Conservation (phyloP, 2,113 vertebrate species). For the Mastomys coucha region DNA sequence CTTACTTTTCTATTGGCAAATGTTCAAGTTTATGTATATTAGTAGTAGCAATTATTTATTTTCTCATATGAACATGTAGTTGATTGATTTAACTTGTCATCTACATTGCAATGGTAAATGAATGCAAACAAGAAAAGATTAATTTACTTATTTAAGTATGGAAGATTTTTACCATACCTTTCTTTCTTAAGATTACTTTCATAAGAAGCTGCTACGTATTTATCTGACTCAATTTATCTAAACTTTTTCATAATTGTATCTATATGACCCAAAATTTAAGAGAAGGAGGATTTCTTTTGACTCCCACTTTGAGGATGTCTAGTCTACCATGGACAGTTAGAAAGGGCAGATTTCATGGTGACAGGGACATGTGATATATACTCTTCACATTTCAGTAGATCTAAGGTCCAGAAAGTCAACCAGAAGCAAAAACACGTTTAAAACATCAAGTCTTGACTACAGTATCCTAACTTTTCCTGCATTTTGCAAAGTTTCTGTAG, state of each 20-base stretch:
- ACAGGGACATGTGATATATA: neutral
- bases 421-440: neutral
- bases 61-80: neutral
- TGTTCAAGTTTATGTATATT: neutral
- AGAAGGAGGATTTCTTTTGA: neutral
- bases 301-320: neutral
- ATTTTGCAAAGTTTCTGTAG: neutral
- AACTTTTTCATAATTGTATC: neutral
- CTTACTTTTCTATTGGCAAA: neutral
- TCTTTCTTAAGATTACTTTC: neutral
- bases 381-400: neutral
- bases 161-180: fast-evolving
- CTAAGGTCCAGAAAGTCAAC: neutral
- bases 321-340: neutral
- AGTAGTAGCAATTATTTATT: neutral
- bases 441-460: neutral
- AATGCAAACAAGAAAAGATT: neutral
- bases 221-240: neutral
- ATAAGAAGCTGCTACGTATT: neutral
- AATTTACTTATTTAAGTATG: neutral
- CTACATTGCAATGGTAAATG: no score
- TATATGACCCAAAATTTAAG: neutral
- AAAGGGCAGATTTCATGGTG: neutral
- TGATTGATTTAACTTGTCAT: neutral
- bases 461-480: neutral